Percentiles rank a stretch among this genome's conserved stretches.
These are phyloP conservation scores for Gastrophryne carolinensis DNA, from an alignment of 2,797 vertebrate species.

Conservation along the genomic window DNA sequence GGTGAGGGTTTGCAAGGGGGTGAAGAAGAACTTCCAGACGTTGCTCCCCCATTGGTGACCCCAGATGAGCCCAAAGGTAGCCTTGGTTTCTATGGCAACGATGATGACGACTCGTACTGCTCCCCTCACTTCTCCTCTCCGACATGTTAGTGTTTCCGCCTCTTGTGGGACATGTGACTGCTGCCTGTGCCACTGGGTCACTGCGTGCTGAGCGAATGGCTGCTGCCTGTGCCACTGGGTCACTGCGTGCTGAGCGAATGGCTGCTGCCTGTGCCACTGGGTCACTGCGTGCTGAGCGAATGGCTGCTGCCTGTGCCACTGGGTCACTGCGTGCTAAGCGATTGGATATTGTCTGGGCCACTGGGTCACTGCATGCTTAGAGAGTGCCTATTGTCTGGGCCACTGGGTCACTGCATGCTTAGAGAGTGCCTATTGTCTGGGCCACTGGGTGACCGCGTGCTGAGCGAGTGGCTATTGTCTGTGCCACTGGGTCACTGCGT, in stretches of 20 bases:
- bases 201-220: neutral
- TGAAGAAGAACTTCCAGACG: slow-evolving; percentile 96
- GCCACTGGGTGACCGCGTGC: no score
- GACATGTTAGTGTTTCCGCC: slow-evolving; percentile 96
- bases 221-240: neutral
- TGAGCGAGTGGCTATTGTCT: no score
- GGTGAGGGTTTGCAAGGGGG: slow-evolving; percentile 90
- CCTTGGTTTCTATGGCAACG: slow-evolving; percentile 99
- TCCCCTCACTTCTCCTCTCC: slow-evolving; percentile 92
- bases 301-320: no score
- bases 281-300: neutral
- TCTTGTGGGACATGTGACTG: slow-evolving; percentile 59
- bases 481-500: no score
- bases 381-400: no score
- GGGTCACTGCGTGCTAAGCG: no score
- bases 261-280: neutral
- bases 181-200: neutral
- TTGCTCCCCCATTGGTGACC: slow-evolving; percentile 95
- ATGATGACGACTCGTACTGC: slow-evolving; percentile 99
- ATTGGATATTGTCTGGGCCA: no score
- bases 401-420: no score
- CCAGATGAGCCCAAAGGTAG: slow-evolving; percentile 99
- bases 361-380: no score
- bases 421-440: no score
- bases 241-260: slow-evolving; percentile 3